Conservation (phyloP, 2,113 vertebrate species). For the Mastomys coucha region DNA sequence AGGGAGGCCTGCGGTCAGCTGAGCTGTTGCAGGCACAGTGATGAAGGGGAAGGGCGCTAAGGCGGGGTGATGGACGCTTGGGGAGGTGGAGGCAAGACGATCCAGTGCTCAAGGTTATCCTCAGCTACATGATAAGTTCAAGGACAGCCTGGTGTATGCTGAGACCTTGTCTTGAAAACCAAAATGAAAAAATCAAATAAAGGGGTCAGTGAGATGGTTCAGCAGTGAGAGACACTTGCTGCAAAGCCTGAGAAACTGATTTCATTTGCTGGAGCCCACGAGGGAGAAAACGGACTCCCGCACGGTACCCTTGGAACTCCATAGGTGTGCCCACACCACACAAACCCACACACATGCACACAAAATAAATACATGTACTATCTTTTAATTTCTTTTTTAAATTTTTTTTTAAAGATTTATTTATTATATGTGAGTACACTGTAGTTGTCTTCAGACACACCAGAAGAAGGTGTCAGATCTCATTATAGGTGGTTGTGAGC, state of each 20-base stretch:
- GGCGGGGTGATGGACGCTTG: no score
- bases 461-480: no score
- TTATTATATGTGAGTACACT: no score
- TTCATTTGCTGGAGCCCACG: not conserved
- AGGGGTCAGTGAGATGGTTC: not conserved
- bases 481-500: no score
- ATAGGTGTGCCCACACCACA: no score
- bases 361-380: not conserved
- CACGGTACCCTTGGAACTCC: no score
- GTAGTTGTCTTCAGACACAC: no score
- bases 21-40: not conserved
- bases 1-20: not conserved
- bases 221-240: not conserved
- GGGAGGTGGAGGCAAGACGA: not conserved
- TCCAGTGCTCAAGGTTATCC: not conserved
- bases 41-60: not conserved
- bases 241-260: not conserved
- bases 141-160: not conserved
- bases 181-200: not conserved
- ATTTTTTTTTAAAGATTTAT: no score
- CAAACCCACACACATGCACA: not conserved
- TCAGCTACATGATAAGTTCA: not conserved
- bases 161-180: not conserved
- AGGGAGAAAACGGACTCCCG: not conserved
- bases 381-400: not conserved